A percentile compares a stretch with the other conserved stretches of the same genome.
phyloP scores from a whole-genome alignment of 2,113 vertebrate genomes.

The Acanthochromis polyacanthus region DNA sequence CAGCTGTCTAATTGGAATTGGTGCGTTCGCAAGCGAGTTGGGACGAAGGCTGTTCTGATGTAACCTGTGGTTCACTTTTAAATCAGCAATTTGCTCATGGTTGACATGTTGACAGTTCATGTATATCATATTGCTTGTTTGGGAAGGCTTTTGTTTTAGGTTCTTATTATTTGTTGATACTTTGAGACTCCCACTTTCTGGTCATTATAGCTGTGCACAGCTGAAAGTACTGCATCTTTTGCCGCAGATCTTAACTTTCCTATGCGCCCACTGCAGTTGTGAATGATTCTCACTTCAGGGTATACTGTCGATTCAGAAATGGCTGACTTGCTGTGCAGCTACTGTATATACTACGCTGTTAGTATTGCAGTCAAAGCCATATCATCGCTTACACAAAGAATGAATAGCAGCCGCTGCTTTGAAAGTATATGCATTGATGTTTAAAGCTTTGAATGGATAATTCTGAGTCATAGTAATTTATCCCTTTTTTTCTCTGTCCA shows the following conservation, averaged over 20 bases:
- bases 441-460: conserved; percentile 49
- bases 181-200: not conserved
- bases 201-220: not conserved
- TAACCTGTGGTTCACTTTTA: conserved; percentile 23
- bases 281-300: conserved; percentile 22
- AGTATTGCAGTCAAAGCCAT: conserved; percentile 21
- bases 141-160: not conserved
- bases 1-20: conserved; percentile 76
- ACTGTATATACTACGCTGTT: conserved; percentile 25
- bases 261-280: conserved; percentile 35
- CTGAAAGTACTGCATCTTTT: conserved; percentile 25
- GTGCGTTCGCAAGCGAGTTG: conserved; percentile 48
- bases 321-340: conserved; percentile 26
- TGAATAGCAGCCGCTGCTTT: conserved; percentile 60
- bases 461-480: conserved; percentile 48
- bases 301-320: conserved; percentile 24
- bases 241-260: conserved; percentile 32
- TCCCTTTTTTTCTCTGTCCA: conserved; percentile 39
- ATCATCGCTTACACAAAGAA: conserved; percentile 26
- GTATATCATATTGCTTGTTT: not conserved
- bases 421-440: conserved; percentile 53
- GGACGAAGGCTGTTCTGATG: conserved; percentile 35
- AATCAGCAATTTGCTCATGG: not conserved
- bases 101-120: not conserved
- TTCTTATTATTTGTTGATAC: not conserved